Conservation (phyloP, 37 sponge, comb jelly and placozoan species). For the Hexactinellida sp. region DNA sequence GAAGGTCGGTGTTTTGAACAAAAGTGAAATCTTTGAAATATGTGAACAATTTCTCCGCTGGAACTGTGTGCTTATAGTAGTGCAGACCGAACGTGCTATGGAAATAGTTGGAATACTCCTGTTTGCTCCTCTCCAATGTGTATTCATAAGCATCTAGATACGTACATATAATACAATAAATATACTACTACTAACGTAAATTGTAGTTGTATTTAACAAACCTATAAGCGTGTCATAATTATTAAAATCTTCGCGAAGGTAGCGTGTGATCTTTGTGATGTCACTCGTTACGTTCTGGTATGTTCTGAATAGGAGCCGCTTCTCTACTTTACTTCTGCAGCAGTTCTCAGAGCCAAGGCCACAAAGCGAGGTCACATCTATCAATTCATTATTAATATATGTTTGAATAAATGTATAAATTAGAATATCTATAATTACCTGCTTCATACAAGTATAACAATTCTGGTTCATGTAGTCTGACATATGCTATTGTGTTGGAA, state of each 20-base stretch:
- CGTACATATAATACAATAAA: background rate
- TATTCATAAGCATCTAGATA: background rate
- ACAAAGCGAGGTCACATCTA: background rate
- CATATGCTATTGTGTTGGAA: background rate
- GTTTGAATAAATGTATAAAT: background rate
- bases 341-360: background rate
- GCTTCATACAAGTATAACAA: background rate
- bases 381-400: background rate
- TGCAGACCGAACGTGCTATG: background rate
- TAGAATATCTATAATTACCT: background rate
- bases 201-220: background rate
- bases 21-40: background rate
- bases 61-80: background rate
- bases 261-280: background rate
- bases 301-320: background rate
- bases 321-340: background rate
- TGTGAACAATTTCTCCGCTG: background rate
- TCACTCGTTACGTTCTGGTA: background rate
- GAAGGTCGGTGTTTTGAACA: background rate
- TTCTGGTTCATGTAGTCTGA: background rate
- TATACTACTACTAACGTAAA: background rate
- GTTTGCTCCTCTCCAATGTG: background rate
- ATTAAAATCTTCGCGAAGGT: background rate
- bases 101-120: background rate
- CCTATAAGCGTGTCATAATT: background rate